Conservation (phyloP, 37 sponge, comb jelly and placozoan genomes). For the Cliona cf. orientalis region DNA sequence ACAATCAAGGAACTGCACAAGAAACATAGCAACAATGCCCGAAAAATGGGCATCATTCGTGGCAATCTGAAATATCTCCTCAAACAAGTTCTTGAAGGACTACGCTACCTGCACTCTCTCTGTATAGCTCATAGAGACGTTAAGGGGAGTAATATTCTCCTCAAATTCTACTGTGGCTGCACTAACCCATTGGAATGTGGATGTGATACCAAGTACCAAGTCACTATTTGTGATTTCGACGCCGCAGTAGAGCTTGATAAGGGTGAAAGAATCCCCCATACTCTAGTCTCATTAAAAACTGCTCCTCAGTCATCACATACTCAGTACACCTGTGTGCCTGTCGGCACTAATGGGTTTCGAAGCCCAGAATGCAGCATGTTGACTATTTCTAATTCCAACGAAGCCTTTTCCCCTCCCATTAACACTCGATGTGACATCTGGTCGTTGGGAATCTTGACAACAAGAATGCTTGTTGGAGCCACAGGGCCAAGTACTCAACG, state of each 20-base stretch:
- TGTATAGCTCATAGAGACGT: constrained; percentile 48
- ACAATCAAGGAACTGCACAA: constrained; percentile 12
- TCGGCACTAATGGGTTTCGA: constrained; percentile 39
- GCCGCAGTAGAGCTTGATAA: constrained; percentile 39
- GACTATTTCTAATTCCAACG: neutral
- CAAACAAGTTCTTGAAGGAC: constrained; percentile 4
- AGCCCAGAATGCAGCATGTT: constrained; percentile 12
- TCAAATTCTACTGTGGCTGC: constrained; percentile 20
- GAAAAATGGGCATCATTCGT: constrained; percentile 2
- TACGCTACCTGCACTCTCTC: constrained; percentile 23
- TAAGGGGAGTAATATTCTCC: constrained; percentile 34
- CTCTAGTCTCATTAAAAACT: neutral
- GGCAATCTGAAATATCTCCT: constrained; percentile 43
- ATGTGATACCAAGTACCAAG: constrained; percentile 24
- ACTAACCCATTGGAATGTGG: constrained; percentile 17
- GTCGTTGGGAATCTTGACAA: constrained; percentile 8
- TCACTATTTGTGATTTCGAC: constrained; percentile 46
- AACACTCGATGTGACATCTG: constrained; percentile 30
- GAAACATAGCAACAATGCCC: constrained; percentile 20
- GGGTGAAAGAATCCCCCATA: neutral
- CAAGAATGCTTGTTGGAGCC: constrained; percentile 20
- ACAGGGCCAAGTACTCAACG: constrained; percentile 24
- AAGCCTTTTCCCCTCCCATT: constrained; percentile 1
- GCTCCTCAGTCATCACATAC: neutral
- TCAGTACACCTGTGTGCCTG: constrained; percentile 12